Evolutionary conservation across 2,888 invertebrate species (phyloP).

Genomic region (Drosophila atroscutellata): DNA sequence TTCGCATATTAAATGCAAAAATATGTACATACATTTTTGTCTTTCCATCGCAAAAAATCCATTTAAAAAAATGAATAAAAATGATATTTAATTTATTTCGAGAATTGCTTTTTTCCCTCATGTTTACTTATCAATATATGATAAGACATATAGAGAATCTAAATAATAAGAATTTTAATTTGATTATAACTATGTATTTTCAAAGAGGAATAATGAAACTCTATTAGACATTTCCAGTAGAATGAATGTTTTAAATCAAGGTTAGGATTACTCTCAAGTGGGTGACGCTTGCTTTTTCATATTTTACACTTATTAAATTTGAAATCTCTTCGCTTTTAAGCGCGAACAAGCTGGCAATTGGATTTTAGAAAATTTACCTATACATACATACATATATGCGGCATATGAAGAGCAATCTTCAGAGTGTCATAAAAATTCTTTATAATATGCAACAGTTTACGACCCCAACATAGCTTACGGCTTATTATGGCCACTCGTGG

Average conservation of each 20-base stretch:
- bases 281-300: neutral
- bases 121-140: neutral
- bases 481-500: conserved; percentile 43
- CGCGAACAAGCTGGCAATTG: conserved; percentile 1
- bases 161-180: neutral
- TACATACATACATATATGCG: neutral
- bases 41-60: neutral
- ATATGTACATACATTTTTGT: neutral
- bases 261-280: neutral
- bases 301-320: neutral
- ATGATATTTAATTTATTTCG: neutral
- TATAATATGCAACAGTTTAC: conserved; percentile 65
- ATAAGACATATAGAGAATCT: neutral
- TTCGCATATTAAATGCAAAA: neutral
- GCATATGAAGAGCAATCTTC: conserved; percentile 8
- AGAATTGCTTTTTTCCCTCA: neutral
- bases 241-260: neutral
- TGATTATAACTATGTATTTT: neutral
- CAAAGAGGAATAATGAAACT: neutral
- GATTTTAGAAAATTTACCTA: conserved; percentile 2
- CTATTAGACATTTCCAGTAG: neutral
- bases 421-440: conserved; percentile 28
- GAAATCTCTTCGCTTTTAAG: neutral
- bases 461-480: conserved; percentile 39
- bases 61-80: neutral